Evolutionary conservation across 2,113 vertebrate species (phyloP).

Genomic region (Platichthys flesus): DNA sequence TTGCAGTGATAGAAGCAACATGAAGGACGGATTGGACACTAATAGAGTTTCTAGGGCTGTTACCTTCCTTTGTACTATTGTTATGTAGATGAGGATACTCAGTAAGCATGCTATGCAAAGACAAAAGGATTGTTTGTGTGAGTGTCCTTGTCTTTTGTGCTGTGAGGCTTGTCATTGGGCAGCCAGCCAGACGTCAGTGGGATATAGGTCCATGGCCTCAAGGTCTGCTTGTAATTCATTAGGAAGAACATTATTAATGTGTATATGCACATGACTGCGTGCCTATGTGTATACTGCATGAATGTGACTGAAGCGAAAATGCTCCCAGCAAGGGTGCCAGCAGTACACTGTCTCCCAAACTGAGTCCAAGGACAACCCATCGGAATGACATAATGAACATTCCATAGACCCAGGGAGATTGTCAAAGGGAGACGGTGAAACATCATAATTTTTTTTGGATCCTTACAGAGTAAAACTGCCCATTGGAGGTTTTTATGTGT

Average conservation of each 20-base stretch:
- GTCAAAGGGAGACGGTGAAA: not conserved
- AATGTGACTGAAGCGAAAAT: not conserved
- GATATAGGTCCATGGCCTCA: slow-evolving; percentile 61
- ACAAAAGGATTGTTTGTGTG: slow-evolving; percentile 47
- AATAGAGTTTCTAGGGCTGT: slow-evolving; percentile 35
- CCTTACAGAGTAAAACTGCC: slow-evolving; percentile 11
- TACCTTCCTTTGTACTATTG: slow-evolving; percentile 38
- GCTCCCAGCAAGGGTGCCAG: slow-evolving; percentile 44
- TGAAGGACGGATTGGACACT: not conserved
- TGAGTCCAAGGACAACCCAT: slow-evolving; percentile 47
- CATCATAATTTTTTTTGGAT: not conserved
- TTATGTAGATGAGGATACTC: slow-evolving; percentile 59
- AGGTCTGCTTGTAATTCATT: slow-evolving; percentile 80
- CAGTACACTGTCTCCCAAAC: slow-evolving; percentile 18
- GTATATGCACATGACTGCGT: slow-evolving; percentile 31
- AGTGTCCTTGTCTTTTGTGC: slow-evolving; percentile 63
- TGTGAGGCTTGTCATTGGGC: slow-evolving; percentile 68
- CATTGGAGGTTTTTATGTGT: not conserved
- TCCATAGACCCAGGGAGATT: slow-evolving; percentile 1
- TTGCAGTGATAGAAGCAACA: not conserved
- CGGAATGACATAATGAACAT: slow-evolving; percentile 13
- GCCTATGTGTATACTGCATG: not conserved
- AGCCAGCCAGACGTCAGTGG: slow-evolving; percentile 66
- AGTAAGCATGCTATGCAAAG: slow-evolving; percentile 60
- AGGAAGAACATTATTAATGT: slow-evolving; percentile 63